Percentiles rank a stretch among this genome's conserved stretches.
phyloP scores from a whole-genome alignment of 2,113 vertebrate genomes.

The Leptodactylus fuscus region DNA sequence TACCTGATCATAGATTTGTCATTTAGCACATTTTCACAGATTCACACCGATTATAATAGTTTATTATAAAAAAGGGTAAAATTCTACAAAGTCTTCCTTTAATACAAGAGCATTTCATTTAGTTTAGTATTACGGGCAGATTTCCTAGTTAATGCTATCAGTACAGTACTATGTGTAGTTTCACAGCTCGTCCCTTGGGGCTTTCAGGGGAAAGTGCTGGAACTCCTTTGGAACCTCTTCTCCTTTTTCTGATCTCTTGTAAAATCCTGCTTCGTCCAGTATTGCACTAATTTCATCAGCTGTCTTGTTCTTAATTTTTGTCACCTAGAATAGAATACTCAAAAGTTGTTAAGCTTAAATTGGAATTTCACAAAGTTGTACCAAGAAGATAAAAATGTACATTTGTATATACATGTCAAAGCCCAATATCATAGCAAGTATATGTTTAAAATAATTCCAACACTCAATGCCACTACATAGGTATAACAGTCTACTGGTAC shows the following conservation, averaged over 20 bases:
- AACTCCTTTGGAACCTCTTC: slow-evolving; percentile 80
- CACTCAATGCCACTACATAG: too few relatives aligned
- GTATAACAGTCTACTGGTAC: too few relatives aligned
- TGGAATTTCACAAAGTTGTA: not conserved
- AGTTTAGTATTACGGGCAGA: not conserved
- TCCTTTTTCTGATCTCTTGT: slow-evolving; percentile 78
- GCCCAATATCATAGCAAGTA: not conserved
- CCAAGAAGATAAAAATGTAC: not conserved
- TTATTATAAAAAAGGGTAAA: slow-evolving; percentile 23
- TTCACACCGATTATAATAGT: slow-evolving; percentile 27
- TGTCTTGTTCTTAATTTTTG: slow-evolving; percentile 74
- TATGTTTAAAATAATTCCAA: not conserved
- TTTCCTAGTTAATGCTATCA: not conserved
- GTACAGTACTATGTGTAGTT: not conserved
- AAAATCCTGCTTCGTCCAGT: slow-evolving; percentile 79
- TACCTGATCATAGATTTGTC: too few relatives aligned
- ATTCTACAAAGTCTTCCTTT: not conserved
- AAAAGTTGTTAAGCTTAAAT: not conserved
- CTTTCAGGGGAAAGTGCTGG: slow-evolving; percentile 73
- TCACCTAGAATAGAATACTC: slow-evolving; percentile 19
- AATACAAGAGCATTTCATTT: not conserved
- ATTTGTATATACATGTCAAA: too few relatives aligned
- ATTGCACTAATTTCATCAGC: slow-evolving; percentile 77
- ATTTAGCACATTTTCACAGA: too few relatives aligned
- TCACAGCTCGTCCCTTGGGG: slow-evolving; percentile 76